Evolutionary conservation across 1,140 invertebrate species (phyloP).

Genomic region (Psix sp.): DNA sequence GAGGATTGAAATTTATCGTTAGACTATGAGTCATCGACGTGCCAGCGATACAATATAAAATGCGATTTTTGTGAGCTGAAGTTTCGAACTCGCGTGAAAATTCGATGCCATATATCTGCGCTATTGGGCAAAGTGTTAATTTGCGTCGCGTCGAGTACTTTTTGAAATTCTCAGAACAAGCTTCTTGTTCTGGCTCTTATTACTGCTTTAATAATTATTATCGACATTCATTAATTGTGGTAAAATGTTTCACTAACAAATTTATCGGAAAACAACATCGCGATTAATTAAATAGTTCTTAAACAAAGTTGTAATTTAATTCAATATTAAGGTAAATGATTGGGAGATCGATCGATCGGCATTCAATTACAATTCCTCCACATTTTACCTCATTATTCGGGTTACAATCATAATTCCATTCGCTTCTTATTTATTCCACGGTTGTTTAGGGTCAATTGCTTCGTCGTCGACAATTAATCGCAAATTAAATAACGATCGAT

Average conservation of each 20-base stretch:
- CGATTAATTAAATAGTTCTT: slow-evolving; percentile 44
- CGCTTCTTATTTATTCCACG: slow-evolving; percentile 37
- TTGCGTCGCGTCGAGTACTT: no score
- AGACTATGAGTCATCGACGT: no score
- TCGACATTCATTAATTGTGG: slow-evolving; percentile 14
- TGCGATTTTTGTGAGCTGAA: no score
- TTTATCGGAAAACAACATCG: slow-evolving; percentile 28
- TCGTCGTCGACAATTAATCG: slow-evolving; percentile 23
- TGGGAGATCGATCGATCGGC: slow-evolving; percentile 14
- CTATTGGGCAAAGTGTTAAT: no score
- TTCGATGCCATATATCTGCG: no score
- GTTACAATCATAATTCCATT: slow-evolving; percentile 38
- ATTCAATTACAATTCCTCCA: slow-evolving; percentile 27
- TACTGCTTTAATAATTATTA: neutral
- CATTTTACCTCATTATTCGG: slow-evolving; percentile 43
- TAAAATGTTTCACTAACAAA: slow-evolving; percentile 13
- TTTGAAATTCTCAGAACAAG: slow-evolving; percentile 1
- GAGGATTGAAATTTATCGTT: no score
- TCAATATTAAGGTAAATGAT: slow-evolving; percentile 30
- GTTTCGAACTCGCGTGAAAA: no score
- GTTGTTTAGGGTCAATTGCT: slow-evolving; percentile 22
- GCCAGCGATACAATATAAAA: no score
- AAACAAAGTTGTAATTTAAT: slow-evolving; percentile 33
- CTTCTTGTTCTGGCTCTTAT: no score
- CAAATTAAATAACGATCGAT: slow-evolving; percentile 32